Percentiles rank a stretch among this genome's conserved stretches.
Evolutionary conservation across 2,113 vertebrate species (phyloP).

Genomic region (Podocnemis expansa): DNA sequence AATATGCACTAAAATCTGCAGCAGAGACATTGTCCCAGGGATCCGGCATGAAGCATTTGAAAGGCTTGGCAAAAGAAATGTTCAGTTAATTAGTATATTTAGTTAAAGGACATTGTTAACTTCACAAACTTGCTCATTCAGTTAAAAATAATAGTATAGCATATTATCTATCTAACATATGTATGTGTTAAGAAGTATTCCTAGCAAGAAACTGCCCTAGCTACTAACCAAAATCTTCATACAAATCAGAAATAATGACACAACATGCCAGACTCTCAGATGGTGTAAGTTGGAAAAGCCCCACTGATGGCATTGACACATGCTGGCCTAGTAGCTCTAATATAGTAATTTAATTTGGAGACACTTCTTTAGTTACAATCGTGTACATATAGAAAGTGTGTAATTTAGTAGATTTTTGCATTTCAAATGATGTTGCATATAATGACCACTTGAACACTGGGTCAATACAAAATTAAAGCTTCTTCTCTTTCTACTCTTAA

Average conservation of each 20-base stretch:
- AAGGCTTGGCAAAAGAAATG: neutral
- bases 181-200: neutral
- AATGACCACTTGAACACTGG: neutral
- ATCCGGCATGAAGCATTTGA: constrained; percentile 2
- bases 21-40: neutral
- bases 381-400: neutral
- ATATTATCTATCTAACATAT: neutral
- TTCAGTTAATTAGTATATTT: neutral
- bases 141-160: neutral
- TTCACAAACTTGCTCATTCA: neutral
- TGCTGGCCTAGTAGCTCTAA: neutral
- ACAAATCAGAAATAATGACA: neutral
- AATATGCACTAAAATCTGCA: neutral
- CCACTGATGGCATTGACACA: neutral
- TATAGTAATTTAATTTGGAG: neutral
- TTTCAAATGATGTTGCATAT: neutral
- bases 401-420: neutral
- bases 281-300: neutral
- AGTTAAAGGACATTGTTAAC: neutral
- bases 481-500: neutral
- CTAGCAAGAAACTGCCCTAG: neutral
- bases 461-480: neutral
- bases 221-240: accelerated
- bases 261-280: neutral
- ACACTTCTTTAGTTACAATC: neutral